These are phyloP conservation scores for Rhimphoctona megacephalus DNA, from an alignment of 2,888 invertebrate species.

Conservation along the genomic window DNA sequence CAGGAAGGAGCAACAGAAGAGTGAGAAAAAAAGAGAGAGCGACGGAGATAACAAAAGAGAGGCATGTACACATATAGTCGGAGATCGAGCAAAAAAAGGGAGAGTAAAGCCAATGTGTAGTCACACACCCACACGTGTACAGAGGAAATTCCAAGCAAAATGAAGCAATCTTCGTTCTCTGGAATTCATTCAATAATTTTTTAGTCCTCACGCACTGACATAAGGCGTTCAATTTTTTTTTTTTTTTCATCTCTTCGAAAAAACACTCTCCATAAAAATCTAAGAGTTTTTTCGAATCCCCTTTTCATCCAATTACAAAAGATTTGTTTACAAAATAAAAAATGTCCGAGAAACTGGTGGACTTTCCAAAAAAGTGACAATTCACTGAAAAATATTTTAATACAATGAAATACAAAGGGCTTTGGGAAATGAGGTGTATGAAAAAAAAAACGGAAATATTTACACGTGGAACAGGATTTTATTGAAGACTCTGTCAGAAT, in stretches of 20 bases:
- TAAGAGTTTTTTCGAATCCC: no score
- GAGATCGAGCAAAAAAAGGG: slow-evolving; percentile 30
- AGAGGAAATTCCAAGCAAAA: neutral
- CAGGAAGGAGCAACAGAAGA: slow-evolving; percentile 30
- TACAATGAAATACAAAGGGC: no score
- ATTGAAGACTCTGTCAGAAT: neutral
- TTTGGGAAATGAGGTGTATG: no score
- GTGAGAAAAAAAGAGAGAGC: neutral
- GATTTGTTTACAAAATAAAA: no score
- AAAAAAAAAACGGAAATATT: no score
- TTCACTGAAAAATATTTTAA: no score
- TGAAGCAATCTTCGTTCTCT: neutral
- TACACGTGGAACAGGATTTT: neutral
- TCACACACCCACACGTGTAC: neutral
- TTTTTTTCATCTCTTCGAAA: no score
- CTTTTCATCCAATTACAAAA: no score
- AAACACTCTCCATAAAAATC: no score
- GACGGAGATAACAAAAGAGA: neutral
- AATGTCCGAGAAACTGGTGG: no score
- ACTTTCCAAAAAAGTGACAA: neutral
- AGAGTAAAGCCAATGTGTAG: neutral
- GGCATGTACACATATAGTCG: slow-evolving; percentile 22
- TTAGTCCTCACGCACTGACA: neutral
- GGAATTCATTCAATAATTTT: neutral
- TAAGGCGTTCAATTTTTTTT: no score